Conservation (phyloP, 2,797 vertebrate species). For the Otolemur crassicaudatus region DNA sequence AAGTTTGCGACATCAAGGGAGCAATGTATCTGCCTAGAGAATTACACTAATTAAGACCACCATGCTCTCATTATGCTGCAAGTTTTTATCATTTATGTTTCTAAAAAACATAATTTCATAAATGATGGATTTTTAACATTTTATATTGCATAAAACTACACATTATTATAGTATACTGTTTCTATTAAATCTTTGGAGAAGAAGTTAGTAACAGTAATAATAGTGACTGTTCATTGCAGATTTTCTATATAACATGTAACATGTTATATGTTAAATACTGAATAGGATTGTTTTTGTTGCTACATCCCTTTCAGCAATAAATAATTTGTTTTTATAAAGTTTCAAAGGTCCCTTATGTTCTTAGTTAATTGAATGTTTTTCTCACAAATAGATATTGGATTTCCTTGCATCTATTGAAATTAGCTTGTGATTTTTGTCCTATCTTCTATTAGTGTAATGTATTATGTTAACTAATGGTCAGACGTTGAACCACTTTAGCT, state of each 20-base stretch:
- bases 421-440: background rate
- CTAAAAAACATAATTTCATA: background rate
- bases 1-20: background rate
- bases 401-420: background rate
- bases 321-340: background rate
- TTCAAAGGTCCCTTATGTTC: background rate
- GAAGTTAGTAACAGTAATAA: background rate
- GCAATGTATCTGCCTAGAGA: background rate
- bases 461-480: background rate
- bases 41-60: slow-evolving; percentile 55
- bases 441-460: background rate
- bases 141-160: background rate
- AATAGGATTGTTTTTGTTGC: background rate
- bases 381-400: background rate
- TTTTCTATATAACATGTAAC: background rate
- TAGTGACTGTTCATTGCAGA: background rate
- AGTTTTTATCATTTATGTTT: background rate
- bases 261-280: background rate
- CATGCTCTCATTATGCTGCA: background rate
- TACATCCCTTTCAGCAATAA: background rate
- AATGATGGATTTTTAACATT: background rate
- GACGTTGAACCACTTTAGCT: background rate
- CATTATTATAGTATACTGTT: background rate
- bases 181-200: background rate
- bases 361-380: background rate